Evolutionary conservation across 2,888 invertebrate species (phyloP).

Genomic region (Drosophila maculinotata): DNA sequence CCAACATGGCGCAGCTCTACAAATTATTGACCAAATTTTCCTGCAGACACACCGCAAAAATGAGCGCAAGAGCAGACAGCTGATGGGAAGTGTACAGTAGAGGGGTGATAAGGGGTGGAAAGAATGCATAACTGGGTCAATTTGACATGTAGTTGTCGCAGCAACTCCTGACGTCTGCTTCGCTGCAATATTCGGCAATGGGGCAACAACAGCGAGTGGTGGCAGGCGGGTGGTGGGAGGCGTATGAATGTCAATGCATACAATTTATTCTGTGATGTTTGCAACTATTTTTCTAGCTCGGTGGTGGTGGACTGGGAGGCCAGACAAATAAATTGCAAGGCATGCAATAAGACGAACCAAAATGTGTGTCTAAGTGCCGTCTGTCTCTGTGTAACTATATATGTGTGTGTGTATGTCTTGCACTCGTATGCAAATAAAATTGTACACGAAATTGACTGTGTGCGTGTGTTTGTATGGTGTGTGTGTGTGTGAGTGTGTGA

Average conservation of each 20-base stretch:
- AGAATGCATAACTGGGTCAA: constrained; percentile 74
- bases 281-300: constrained; percentile 69
- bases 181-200: constrained; percentile 61
- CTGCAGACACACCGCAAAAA: constrained; percentile 73
- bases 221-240: not conserved
- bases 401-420: constrained; percentile 14
- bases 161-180: constrained; percentile 61
- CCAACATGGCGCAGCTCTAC: constrained; percentile 13
- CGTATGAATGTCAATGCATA: constrained; percentile 74
- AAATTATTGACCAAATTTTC: constrained; percentile 81
- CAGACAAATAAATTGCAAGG: constrained; percentile 80
- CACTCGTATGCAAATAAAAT: constrained; percentile 75
- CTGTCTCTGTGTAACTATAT: constrained; percentile 1
- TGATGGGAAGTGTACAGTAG: constrained; percentile 9
- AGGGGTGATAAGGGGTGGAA: constrained; percentile 19
- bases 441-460: constrained; percentile 79
- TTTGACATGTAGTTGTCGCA: constrained; percentile 81
- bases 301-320: constrained; percentile 13
- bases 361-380: constrained; percentile 64
- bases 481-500: constrained; percentile 23
- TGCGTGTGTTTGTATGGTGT: too few species aligned
- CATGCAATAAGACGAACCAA: constrained; percentile 76
- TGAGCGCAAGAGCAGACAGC: constrained; percentile 52
- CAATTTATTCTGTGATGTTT: constrained; percentile 74
- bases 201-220: constrained; percentile 7